These are phyloP conservation scores for Umimayanthus kanabou DNA, from an alignment of 92 coral and sea anemone genomes.

Conservation along the genomic window DNA sequence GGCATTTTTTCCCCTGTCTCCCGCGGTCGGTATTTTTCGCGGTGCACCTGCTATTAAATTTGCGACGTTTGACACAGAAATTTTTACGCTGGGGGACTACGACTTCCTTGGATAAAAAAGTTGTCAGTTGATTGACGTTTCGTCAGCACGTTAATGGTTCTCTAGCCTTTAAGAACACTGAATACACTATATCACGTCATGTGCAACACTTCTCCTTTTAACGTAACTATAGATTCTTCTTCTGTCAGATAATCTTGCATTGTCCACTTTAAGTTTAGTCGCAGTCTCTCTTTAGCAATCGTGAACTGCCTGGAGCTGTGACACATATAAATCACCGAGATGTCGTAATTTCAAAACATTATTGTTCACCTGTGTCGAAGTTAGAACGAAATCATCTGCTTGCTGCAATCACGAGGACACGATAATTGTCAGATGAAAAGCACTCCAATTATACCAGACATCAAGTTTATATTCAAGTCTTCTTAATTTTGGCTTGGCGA, in stretches of 20 bases:
- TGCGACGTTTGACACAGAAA: neutral
- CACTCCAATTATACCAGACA: neutral
- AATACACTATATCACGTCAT: neutral
- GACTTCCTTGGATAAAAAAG: neutral
- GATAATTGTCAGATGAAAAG: neutral
- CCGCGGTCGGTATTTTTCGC: neutral
- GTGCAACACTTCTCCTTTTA: neutral
- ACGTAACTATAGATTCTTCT: neutral
- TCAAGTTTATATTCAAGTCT: neutral
- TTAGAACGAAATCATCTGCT: neutral
- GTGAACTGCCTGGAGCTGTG: neutral
- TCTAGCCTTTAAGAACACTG: neutral
- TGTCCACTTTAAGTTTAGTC: neutral
- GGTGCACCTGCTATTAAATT: neutral
- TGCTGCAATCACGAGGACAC: neutral
- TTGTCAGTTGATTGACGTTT: slow-evolving; percentile 16
- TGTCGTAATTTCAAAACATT: neutral
- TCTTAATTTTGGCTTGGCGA: neutral
- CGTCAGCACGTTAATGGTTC: slow-evolving; percentile 2
- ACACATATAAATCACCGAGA: neutral
- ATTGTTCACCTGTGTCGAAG: neutral
- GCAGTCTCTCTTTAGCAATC: neutral
- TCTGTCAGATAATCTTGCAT: neutral
- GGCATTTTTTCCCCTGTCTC: neutral
- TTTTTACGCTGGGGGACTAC: neutral